Conservation (phyloP, 2,113 vertebrate genomes). For the Crypturellus undulatus region DNA sequence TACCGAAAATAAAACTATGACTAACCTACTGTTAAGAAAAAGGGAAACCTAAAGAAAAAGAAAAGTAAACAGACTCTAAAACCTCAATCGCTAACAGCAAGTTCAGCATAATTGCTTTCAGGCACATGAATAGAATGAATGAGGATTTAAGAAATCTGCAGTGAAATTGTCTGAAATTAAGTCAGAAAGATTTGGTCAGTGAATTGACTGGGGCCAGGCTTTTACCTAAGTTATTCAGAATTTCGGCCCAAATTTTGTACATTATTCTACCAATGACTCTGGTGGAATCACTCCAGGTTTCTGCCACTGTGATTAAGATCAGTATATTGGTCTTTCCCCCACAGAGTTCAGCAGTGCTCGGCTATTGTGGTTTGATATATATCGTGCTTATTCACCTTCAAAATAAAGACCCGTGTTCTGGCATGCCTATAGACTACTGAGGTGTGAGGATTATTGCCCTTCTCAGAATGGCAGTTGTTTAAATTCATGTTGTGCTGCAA, state of each 20-base stretch:
- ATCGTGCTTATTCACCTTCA: background rate
- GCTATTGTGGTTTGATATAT: background rate
- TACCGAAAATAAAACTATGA: background rate
- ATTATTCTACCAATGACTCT: background rate
- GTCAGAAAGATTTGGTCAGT: background rate
- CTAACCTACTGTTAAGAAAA: background rate
- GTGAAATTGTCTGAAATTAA: background rate
- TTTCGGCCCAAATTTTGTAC: background rate
- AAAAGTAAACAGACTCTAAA: background rate
- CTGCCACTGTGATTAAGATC: background rate
- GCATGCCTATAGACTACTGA: background rate
- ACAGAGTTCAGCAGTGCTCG: background rate
- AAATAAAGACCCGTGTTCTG: background rate
- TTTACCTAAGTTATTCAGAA: background rate
- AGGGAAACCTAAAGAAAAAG: background rate
- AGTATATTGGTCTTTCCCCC: background rate
- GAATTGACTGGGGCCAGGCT: background rate
- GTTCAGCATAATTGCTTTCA: background rate
- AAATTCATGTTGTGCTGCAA: background rate
- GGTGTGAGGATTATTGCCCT: too few relatives aligned
- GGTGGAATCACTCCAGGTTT: background rate
- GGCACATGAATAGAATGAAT: background rate
- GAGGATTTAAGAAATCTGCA: background rate
- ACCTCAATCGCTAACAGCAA: background rate
- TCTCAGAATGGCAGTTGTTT: background rate